A percentile compares a stretch with the other conserved stretches of the same genome.
Conservation (phyloP, 2,113 vertebrate genomes). For the Planiliza haematocheilus region DNA sequence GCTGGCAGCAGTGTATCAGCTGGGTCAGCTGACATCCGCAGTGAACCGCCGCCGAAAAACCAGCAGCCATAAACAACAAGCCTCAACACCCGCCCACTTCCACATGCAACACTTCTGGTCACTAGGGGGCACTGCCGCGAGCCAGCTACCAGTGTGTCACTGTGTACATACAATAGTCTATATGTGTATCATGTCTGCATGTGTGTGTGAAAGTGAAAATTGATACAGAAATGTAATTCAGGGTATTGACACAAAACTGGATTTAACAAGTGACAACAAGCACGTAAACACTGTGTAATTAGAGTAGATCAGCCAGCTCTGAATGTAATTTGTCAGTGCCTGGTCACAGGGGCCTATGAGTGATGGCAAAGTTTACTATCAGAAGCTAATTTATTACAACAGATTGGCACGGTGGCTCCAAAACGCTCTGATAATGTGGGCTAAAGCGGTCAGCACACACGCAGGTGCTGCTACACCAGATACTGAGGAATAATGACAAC, state of each 20-base stretch:
- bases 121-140: constrained; percentile 78
- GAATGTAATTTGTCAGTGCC: constrained; percentile 50
- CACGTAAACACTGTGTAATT: constrained; percentile 36
- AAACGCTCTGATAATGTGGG: constrained; percentile 20
- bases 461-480: constrained; percentile 46
- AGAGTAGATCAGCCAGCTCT: constrained; percentile 36
- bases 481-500: constrained; percentile 26
- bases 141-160: constrained; percentile 16
- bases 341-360: constrained; percentile 66
- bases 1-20: constrained; percentile 42
- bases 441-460: background rate
- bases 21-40: constrained; percentile 78
- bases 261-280: constrained; percentile 46
- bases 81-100: constrained; percentile 70
- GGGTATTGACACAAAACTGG: constrained; percentile 38
- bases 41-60: constrained; percentile 65
- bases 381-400: constrained; percentile 45
- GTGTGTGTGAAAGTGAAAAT: constrained; percentile 18
- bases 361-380: constrained; percentile 71
- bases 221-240: constrained; percentile 24
- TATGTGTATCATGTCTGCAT: constrained; percentile 7
- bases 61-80: constrained; percentile 72
- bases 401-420: constrained; percentile 33
- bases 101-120: constrained; percentile 49
- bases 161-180: constrained; percentile 28